phyloP scores from a whole-genome alignment of 2,113 vertebrate species.

The Ciconia maguari region DNA sequence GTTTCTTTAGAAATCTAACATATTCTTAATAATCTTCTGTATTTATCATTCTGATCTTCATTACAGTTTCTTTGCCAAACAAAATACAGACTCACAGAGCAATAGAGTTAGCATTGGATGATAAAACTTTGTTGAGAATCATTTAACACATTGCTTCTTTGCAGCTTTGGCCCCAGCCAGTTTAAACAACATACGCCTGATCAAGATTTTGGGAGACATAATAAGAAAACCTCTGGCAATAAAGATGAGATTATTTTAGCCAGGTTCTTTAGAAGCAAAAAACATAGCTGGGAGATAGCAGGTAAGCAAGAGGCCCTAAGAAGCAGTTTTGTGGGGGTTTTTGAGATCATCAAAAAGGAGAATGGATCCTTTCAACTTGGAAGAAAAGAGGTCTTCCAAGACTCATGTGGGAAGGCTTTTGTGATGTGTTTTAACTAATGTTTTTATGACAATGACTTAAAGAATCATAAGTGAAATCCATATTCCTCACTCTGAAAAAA shows the following conservation, averaged over 20 bases:
- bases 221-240: not conserved
- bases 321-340: not conserved
- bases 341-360: not conserved
- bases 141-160: not conserved
- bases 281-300: not conserved
- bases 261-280: not conserved
- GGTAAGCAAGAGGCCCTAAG: not conserved
- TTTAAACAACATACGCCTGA: not conserved
- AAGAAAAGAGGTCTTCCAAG: not conserved
- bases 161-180: not conserved
- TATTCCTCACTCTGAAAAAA: not conserved
- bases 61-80: conserved; percentile 3
- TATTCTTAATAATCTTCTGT: not conserved
- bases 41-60: not conserved
- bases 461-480: not conserved
- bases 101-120: not conserved
- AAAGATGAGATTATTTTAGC: not conserved
- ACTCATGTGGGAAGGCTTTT: not conserved
- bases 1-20: not conserved
- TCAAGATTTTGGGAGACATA: not conserved
- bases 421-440: not conserved
- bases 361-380: not conserved
- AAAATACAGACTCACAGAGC: not conserved
- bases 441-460: not conserved
- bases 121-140: not conserved